Evolutionary conservation across 2,888 invertebrate genomes (phyloP), one percentile per base, ranked within the genome.

Genomic region (Scaptomyza parva): DNA sequence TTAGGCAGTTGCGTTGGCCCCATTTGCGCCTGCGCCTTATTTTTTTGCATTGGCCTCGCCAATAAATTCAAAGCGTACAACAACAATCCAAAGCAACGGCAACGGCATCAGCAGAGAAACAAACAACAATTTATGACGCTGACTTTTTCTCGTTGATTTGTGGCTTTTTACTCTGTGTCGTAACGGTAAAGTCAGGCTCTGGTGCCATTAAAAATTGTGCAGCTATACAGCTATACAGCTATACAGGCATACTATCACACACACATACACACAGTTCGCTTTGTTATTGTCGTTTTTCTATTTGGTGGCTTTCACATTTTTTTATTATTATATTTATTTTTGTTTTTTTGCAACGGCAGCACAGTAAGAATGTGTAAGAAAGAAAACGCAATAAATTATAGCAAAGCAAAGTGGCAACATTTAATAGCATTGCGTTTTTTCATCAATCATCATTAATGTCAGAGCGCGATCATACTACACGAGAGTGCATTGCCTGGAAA

Each of bases 401-500:
- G 69, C 60, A 44, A 47, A 58, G 53, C 24, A 58, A 40, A 69
- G 39, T 51, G 52, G 58, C 45, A 69, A 77, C 74, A 76, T 86
- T 79, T 55, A 52, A 75, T 75, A 52, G 71, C 76, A 45, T 67
- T 81, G 71, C 74, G 66, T 73, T 76, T 74, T 70, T 70, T 76
- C 86, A 87, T 83, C 81, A 69, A 80, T 82, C 85, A 81, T 74
- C 84, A 88, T 88, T 86, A 87, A 87, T 87, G 88, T 88, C 86
- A 74, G 70, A 41, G 48, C 71, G 65, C 39, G 43, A 58, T 45
- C 44, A 9, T 28, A 7, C 35, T 28, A 7, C 35, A 14, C 37
- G 52, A 33, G 66, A 67, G 68, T 76, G 88, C 78, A 85, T 55
- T 68, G 88, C 39, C 79, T 78, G 83, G 88, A 88, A 83, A 88